phyloP scores from a whole-genome alignment of 2,888 invertebrate genomes.

The Ophonus ardosiacus region DNA sequence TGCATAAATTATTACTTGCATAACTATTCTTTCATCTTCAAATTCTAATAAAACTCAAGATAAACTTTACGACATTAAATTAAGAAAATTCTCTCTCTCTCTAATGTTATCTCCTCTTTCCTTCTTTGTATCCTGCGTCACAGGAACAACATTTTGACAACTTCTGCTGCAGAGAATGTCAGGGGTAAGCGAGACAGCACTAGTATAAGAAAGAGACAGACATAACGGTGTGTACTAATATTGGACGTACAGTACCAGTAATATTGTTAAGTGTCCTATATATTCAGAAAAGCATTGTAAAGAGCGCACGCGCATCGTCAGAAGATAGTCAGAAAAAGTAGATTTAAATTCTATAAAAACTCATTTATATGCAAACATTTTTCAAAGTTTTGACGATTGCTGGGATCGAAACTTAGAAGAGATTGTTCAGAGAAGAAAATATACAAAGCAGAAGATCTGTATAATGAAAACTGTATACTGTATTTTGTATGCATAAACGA shows the following conservation, averaged over 20 bases:
- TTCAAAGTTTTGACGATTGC: conserved; percentile 33
- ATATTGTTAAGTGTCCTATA: conserved; percentile 74
- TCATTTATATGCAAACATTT: conserved; percentile 51
- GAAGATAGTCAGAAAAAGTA: not conserved
- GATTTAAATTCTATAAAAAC: conserved; percentile 56
- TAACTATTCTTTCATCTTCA: too few relatives aligned
- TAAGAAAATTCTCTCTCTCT: not conserved
- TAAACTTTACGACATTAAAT: too few relatives aligned
- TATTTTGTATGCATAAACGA: not conserved
- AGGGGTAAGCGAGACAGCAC: conserved; percentile 6
- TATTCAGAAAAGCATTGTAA: conserved; percentile 73
- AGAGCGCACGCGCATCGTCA: conserved; percentile 14
- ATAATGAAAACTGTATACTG: not conserved
- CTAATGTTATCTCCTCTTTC: not conserved
- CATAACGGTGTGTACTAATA: conserved; percentile 33
- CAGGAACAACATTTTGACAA: conserved; percentile 15
- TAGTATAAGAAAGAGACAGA: not conserved
- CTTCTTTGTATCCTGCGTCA: not conserved
- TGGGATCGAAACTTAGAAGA: not conserved
- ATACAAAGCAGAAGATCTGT: not conserved
- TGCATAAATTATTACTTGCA: too few relatives aligned
- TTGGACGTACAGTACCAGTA: conserved; percentile 69
- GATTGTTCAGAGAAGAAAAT: not conserved
- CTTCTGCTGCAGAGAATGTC: conserved; percentile 36
- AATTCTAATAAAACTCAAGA: too few relatives aligned